Evolutionary conservation across 1,140 invertebrate genomes (phyloP).

Genomic region (Ceratina australensis): DNA sequence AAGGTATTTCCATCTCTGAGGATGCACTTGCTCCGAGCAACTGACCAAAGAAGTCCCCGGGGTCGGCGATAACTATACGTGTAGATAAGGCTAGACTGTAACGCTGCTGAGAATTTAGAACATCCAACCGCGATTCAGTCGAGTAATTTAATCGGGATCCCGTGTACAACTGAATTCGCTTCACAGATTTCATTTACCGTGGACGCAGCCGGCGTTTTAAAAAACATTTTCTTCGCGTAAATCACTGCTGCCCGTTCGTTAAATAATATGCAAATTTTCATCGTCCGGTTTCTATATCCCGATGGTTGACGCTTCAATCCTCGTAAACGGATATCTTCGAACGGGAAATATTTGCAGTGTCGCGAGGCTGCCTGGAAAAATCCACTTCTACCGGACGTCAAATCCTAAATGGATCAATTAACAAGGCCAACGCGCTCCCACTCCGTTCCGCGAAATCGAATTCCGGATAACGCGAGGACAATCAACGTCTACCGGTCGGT

Average conservation of each 20-base stretch:
- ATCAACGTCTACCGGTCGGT: conserved; percentile 29
- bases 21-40: neutral
- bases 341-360: conserved; percentile 30
- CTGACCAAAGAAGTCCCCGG: neutral
- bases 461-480: conserved; percentile 32
- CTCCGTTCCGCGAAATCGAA: conserved; percentile 26
- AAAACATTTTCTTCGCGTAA: too few relatives aligned
- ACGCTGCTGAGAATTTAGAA: neutral
- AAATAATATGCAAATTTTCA: too few relatives aligned
- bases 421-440: neutral
- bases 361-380: neutral
- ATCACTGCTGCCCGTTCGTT: too few relatives aligned
- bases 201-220: too few relatives aligned
- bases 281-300: too few relatives aligned
- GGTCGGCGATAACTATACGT: neutral
- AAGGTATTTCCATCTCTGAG: conserved; percentile 25
- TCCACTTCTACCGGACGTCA: conserved; percentile 27
- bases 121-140: neutral
- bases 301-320: neutral
- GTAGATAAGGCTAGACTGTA: conserved; percentile 1
- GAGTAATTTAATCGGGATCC: neutral
- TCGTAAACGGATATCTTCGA: neutral
- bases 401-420: conserved; percentile 47
- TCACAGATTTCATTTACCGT: too few relatives aligned
- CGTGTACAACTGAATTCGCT: too few relatives aligned